Evolutionary conservation across 2,113 vertebrate genomes (phyloP).

Genomic region (Chlorodrepanis virens): DNA sequence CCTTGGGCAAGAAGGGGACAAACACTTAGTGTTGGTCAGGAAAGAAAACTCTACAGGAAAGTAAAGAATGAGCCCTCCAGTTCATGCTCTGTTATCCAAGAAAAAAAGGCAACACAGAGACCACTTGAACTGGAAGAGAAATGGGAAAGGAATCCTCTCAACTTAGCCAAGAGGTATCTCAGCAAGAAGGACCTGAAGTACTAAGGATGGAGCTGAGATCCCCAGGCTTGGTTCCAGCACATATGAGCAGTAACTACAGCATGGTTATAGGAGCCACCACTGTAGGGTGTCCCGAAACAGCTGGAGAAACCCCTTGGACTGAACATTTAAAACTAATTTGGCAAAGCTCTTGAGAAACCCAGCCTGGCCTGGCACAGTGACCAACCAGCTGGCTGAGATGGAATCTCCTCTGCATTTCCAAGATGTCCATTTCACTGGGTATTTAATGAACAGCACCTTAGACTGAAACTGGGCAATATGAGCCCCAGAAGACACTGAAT

Average conservation of each 20-base stretch:
- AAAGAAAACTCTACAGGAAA: background rate
- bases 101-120: background rate
- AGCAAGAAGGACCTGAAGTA: background rate
- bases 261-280: rapidly evolving
- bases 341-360: background rate
- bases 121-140: background rate
- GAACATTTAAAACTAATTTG: background rate
- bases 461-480: background rate
- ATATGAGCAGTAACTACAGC: background rate
- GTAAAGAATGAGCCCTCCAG: background rate
- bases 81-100: background rate
- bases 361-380: background rate
- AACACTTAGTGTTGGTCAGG: background rate
- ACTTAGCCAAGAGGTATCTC: background rate
- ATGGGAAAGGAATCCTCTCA: background rate
- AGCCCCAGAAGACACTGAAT: background rate
- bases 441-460: background rate
- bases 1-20: background rate
- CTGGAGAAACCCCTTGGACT: background rate
- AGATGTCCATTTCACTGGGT: background rate
- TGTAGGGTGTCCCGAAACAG: background rate
- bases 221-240: background rate
- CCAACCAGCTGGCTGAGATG: background rate
- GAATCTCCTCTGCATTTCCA: background rate
- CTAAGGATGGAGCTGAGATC: background rate